Conservation (phyloP, 2,797 vertebrate species). For the Varecia variegata region DNA sequence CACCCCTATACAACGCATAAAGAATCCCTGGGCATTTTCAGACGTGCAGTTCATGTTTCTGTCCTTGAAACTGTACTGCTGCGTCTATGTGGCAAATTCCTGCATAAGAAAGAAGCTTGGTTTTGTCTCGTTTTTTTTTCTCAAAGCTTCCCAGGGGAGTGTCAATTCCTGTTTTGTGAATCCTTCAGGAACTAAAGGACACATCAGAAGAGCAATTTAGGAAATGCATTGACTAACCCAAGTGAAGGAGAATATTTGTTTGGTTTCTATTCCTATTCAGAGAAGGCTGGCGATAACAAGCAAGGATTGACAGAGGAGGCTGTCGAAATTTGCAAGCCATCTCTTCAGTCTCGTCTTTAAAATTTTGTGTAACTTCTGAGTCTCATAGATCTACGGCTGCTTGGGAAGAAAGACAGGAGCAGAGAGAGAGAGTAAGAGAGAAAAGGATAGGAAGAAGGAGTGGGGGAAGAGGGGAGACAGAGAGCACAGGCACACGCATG, state of each 20-base stretch:
- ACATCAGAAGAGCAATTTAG: neutral
- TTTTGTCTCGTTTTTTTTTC: neutral
- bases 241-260: neutral
- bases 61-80: neutral
- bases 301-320: neutral
- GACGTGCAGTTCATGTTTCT: neutral
- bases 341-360: neutral
- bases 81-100: neutral
- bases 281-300: neutral
- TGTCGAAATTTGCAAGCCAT: neutral
- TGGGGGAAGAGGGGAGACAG: accelerated
- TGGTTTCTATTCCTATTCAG: neutral
- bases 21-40: neutral
- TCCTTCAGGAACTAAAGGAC: neutral
- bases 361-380: neutral
- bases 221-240: neutral
- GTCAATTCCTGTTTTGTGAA: neutral
- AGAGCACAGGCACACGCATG: too few species aligned
- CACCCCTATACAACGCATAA: neutral
- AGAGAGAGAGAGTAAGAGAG: too few species aligned
- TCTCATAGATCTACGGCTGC: neutral
- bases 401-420: neutral
- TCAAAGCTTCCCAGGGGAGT: neutral
- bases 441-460: too few species aligned
- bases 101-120: neutral